These are phyloP conservation scores for Aspidoscelis tigris DNA, from an alignment of 2,113 vertebrate species.

Conservation along the genomic window DNA sequence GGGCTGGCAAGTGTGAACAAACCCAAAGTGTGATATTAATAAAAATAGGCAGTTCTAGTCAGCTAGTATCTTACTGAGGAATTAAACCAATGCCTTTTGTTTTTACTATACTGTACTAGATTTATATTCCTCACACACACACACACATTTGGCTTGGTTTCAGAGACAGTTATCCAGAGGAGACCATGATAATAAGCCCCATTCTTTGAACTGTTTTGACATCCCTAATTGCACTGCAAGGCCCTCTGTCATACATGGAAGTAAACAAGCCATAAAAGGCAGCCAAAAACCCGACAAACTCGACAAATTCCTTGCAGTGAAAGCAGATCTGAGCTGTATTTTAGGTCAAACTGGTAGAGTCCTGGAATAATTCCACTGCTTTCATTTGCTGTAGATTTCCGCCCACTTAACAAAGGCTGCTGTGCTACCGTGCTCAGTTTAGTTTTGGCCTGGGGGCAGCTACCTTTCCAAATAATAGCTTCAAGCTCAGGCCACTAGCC, in stretches of 20 bases:
- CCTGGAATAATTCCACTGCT: background rate
- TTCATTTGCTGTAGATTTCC: background rate
- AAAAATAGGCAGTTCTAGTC: background rate
- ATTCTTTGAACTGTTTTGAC: constrained; percentile 14
- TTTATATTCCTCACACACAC: too few species aligned
- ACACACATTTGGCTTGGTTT: background rate
- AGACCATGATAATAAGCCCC: constrained; percentile 1
- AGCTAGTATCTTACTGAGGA: background rate
- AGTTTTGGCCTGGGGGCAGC: background rate
- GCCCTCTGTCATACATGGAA: background rate
- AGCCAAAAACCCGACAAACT: background rate
- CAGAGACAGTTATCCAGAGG: background rate
- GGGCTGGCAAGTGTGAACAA: background rate
- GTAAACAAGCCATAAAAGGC: constrained; percentile 15
- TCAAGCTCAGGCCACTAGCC: background rate
- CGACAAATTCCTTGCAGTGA: background rate
- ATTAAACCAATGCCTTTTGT: background rate
- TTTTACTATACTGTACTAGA: background rate
- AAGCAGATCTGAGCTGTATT: background rate
- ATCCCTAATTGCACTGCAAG: background rate
- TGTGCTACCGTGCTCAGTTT: background rate
- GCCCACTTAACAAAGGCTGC: background rate
- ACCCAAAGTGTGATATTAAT: background rate
- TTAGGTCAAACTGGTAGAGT: constrained; percentile 1
- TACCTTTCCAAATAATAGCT: background rate